phyloP scores from a whole-genome alignment of 2,888 invertebrate genomes.

The Cactoblastis cactorum region DNA sequence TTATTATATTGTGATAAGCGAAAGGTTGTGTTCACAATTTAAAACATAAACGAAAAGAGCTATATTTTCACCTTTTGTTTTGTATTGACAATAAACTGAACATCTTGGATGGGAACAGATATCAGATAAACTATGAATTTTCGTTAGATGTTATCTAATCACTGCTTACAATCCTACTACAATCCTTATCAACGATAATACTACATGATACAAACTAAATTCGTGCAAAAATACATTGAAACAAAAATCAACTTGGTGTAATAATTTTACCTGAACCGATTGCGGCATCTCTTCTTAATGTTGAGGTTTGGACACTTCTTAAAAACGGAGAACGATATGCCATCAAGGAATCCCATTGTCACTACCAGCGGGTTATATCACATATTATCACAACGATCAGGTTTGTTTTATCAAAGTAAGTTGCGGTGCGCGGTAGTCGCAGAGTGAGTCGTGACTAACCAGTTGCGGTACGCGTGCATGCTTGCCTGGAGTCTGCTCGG shows the following conservation, averaged over 20 bases:
- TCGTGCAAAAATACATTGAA: slow-evolving; percentile 1
- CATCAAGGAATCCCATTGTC: slow-evolving; percentile 56
- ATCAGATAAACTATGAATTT: not conserved
- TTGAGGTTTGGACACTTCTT: slow-evolving; percentile 66
- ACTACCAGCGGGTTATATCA: slow-evolving; percentile 33
- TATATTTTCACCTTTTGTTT: not conserved
- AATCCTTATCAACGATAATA: slow-evolving; percentile 4
- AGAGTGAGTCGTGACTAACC: slow-evolving; percentile 53
- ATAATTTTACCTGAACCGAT: slow-evolving; percentile 43
- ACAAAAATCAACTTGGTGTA: slow-evolving; percentile 17
- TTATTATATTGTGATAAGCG: not conserved
- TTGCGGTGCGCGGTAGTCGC: slow-evolving; percentile 43
- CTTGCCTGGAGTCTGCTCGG: slow-evolving; percentile 27
- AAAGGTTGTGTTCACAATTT: not conserved
- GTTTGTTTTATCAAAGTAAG: slow-evolving; percentile 43
- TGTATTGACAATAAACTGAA: not conserved
- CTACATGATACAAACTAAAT: not conserved
- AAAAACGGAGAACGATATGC: slow-evolving; percentile 62
- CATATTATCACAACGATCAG: slow-evolving; percentile 43
- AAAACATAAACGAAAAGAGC: not conserved
- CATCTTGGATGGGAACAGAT: not conserved
- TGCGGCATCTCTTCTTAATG: slow-evolving; percentile 43
- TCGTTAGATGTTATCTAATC: slow-evolving; percentile 4
- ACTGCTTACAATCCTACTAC: not conserved
- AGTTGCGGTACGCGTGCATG: slow-evolving; percentile 38